Percentiles rank a stretch among this genome's conserved stretches.
Conservation (phyloP, 1,140 invertebrate genomes). For the Araneus ventricosus region DNA sequence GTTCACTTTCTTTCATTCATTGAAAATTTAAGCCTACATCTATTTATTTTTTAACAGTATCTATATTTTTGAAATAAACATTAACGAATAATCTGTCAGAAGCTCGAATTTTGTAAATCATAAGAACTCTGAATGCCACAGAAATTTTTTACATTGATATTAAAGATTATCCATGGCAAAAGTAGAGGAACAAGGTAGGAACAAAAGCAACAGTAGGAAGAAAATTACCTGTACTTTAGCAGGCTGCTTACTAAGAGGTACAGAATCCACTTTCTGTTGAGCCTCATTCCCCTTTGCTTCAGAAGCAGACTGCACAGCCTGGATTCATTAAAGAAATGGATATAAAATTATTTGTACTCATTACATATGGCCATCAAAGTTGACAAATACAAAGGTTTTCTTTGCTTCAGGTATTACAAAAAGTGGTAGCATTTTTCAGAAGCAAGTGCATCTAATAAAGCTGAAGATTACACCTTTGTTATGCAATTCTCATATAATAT, state of each 20-base stretch:
- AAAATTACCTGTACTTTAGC: constrained; percentile 4
- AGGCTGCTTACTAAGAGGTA: constrained; percentile 6
- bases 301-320: constrained; percentile 36
- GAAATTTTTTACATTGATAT: no score
- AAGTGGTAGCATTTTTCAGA: constrained; percentile 47
- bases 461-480: constrained; percentile 15
- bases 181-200: no score
- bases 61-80: no score
- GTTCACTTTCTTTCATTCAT: no score
- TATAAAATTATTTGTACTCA: background rate
- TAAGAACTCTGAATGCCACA: no score
- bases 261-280: constrained; percentile 36
- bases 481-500: no score
- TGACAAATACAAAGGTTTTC: background rate
- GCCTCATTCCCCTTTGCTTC: constrained; percentile 35
- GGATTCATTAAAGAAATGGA: background rate
- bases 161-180: no score
- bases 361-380: background rate
- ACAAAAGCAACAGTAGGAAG: background rate
- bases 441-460: constrained; percentile 66
- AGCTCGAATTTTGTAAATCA: no score
- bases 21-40: no score
- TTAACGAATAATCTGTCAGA: no score
- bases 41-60: no score
- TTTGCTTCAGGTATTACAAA: background rate